A percentile compares a stretch with the other conserved stretches of the same genome.
These are phyloP conservation scores for Sebastes iracundus DNA, from an alignment of 2,797 vertebrate species.

Conservation along the genomic window DNA sequence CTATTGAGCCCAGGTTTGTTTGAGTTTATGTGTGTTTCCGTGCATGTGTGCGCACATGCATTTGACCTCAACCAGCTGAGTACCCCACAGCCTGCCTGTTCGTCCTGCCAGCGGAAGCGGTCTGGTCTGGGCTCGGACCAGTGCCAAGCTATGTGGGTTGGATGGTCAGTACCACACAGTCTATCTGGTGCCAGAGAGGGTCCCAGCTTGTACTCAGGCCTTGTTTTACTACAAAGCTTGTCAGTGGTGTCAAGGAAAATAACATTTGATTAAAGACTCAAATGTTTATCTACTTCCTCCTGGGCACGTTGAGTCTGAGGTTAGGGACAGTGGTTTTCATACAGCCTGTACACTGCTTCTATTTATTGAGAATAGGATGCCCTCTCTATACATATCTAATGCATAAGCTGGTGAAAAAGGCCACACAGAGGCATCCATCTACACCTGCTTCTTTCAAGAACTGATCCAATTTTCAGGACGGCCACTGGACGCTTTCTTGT, in stretches of 20 bases:
- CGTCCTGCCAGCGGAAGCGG: slow-evolving; percentile 59
- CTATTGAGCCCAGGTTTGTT: slow-evolving; percentile 15
- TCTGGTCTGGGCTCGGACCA: slow-evolving; percentile 56
- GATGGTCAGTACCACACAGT: slow-evolving; percentile 69
- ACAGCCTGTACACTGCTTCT: not conserved
- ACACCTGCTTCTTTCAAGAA: slow-evolving; percentile 54
- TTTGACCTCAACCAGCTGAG: slow-evolving; percentile 75
- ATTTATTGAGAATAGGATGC: not conserved
- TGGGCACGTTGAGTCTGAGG: not conserved
- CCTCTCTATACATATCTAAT: slow-evolving; percentile 1
- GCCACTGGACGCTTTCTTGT: slow-evolving; percentile 31
- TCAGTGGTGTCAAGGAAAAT: slow-evolving; percentile 7
- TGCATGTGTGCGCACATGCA: slow-evolving; percentile 18
- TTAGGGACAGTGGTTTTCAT: not conserved
- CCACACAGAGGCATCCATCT: slow-evolving; percentile 15
- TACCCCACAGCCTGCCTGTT: slow-evolving; percentile 38
- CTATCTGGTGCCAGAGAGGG: slow-evolving; percentile 76
- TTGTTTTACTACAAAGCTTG: slow-evolving; percentile 11
- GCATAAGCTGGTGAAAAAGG: slow-evolving; percentile 14
- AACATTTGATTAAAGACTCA: not conserved
- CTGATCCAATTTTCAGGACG: slow-evolving; percentile 38
- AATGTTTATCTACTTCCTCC: not conserved
- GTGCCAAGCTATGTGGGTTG: slow-evolving; percentile 64
- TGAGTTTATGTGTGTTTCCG: slow-evolving; percentile 4
- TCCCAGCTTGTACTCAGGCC: slow-evolving; percentile 70